Percentiles rank a stretch among this genome's conserved stretches.
Conservation (phyloP, 2,888 invertebrate genomes). For the Yponomeuta plumbellus region DNA sequence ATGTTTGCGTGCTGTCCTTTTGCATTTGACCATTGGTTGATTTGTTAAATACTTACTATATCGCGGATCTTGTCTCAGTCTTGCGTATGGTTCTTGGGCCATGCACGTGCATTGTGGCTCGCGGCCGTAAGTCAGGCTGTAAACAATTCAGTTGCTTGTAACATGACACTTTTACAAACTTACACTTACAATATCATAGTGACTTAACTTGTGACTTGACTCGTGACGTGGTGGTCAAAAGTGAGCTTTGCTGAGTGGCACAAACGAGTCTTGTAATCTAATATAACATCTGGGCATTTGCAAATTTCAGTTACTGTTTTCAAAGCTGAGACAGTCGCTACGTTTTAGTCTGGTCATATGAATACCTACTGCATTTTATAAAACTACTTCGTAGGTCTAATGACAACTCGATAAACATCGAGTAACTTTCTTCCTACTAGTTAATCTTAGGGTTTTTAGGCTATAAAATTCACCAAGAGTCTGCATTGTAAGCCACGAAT, state of each 20-base stretch:
- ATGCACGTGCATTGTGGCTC: constrained; percentile 97
- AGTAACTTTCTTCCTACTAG: no score
- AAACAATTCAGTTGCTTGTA: neutral
- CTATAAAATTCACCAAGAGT: no score
- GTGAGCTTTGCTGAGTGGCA: neutral
- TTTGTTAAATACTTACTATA: constrained; percentile 73
- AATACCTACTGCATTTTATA: no score
- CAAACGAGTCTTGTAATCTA: neutral
- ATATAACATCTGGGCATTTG: no score
- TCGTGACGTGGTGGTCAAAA: neutral
- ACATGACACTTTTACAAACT: neutral
- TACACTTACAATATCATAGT: neutral
- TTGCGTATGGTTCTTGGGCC: constrained; percentile 93
- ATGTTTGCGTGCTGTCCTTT: neutral
- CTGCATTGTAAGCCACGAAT: no score
- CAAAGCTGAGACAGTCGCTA: no score
- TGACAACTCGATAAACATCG: no score
- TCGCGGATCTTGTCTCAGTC: constrained; percentile 89
- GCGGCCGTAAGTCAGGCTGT: constrained; percentile 70
- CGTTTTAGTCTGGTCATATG: no score
- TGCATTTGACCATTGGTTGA: neutral
- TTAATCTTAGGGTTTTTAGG: no score
- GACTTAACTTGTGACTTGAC: no score
- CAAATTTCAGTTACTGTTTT: no score
- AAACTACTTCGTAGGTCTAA: no score